phyloP scores from a whole-genome alignment of 2,888 invertebrate species.

The Chrysopilus asiliformis region DNA sequence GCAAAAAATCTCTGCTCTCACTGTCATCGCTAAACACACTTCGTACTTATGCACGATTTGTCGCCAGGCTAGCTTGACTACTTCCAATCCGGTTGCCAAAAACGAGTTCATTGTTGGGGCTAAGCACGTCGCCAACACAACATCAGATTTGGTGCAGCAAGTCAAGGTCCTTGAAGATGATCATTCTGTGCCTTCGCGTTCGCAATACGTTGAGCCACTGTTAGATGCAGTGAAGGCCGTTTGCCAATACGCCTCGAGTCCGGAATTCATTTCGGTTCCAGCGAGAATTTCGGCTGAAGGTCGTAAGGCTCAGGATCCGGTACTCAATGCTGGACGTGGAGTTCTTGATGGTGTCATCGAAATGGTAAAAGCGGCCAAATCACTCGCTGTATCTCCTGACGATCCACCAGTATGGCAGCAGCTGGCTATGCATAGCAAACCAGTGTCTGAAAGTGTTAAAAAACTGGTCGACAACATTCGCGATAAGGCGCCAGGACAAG shows the following conservation, averaged over 20 bases:
- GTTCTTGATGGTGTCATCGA: conserved; percentile 76
- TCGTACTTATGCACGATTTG: conserved; percentile 92
- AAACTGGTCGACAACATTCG: conserved; percentile 81
- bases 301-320: conserved; percentile 70
- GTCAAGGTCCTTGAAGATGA: conserved; percentile 82
- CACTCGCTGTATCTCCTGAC: conserved; percentile 73
- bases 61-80: conserved; percentile 80
- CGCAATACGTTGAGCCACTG: conserved; percentile 70
- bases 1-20: conserved; percentile 80
- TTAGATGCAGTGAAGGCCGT: conserved; percentile 83
- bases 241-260: conserved; percentile 83
- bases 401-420: conserved; percentile 92
- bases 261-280: conserved; percentile 86
- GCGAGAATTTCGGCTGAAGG: conserved; percentile 83
- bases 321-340: conserved; percentile 62
- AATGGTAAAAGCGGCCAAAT: conserved; percentile 84
- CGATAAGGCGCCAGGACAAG: conserved; percentile 92
- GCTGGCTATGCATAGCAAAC: conserved; percentile 85
- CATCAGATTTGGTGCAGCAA: conserved; percentile 85
- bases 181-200: conserved; percentile 62
- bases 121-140: conserved; percentile 93
- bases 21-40: conserved; percentile 91
- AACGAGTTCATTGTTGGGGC: conserved; percentile 95
- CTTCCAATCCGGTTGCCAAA: conserved; percentile 82
- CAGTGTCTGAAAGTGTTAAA: conserved; percentile 94